These are phyloP conservation scores for Scomber colias DNA, from an alignment of 2,113 vertebrate species.

Conservation along the genomic window DNA sequence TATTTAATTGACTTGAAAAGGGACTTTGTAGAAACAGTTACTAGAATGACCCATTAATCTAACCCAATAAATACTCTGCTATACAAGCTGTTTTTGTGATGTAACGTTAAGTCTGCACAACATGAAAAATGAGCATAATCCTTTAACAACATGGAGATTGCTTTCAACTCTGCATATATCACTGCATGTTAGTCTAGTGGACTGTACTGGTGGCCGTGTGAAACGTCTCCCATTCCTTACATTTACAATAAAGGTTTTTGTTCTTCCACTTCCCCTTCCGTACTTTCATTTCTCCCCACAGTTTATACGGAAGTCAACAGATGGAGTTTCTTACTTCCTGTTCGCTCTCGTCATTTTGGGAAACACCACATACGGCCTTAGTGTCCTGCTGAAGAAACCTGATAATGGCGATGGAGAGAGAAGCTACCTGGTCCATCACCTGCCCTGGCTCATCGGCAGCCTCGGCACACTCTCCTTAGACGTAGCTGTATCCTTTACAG, in stretches of 20 bases:
- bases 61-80: too few species aligned
- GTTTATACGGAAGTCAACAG: slow-evolving; percentile 91
- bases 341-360: slow-evolving; percentile 95
- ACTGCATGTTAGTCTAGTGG: too few species aligned
- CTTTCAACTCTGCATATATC: too few species aligned
- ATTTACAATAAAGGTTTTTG: background rate
- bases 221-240: background rate
- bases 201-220: background rate
- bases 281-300: slow-evolving; percentile 32
- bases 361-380: slow-evolving; percentile 91
- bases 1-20: too few species aligned
- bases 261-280: background rate
- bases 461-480: slow-evolving; percentile 92
- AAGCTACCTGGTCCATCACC: slow-evolving; percentile 91
- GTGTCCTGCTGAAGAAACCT: slow-evolving; percentile 93
- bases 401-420: slow-evolving; percentile 83
- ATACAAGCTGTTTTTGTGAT: background rate
- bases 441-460: slow-evolving; percentile 97
- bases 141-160: background rate
- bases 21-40: too few species aligned
- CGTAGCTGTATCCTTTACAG: slow-evolving; percentile 87
- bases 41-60: too few species aligned
- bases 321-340: slow-evolving; percentile 91
- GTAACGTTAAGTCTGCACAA: background rate
- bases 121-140: background rate